Percentiles rank a stretch among this genome's conserved stretches.
Conservation (phyloP, 1,140 invertebrate genomes). For the Ceratina japonica region DNA sequence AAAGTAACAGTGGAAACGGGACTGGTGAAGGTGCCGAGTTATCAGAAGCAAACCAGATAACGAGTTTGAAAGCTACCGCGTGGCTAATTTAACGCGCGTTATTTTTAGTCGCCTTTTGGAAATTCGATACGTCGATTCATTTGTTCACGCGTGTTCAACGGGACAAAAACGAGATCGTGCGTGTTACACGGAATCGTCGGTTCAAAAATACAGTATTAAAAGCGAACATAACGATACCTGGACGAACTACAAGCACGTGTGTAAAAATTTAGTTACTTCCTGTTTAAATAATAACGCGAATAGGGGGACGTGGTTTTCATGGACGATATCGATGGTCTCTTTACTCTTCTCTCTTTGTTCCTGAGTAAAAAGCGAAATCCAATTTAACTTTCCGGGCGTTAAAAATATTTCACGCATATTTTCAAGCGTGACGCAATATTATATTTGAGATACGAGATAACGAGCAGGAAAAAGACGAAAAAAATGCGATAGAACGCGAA, state of each 20-base stretch:
- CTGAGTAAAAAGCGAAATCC: conserved; percentile 23
- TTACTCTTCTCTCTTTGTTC: not conserved
- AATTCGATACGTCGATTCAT: conserved; percentile 23
- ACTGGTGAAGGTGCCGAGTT: conserved; percentile 37
- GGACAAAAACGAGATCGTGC: not conserved
- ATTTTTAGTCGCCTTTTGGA: conserved; percentile 14
- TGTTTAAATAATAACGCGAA: conserved; percentile 9
- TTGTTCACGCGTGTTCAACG: not conserved
- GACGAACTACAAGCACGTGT: not conserved
- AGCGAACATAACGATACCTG: too few relatives aligned
- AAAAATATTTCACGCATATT: conserved; percentile 16
- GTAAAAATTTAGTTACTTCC: not conserved
- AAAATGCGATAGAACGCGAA: not conserved
- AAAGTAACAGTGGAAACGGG: not conserved
- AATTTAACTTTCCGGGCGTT: conserved; percentile 6
- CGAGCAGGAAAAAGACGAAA: not conserved
- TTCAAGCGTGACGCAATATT: conserved; percentile 18
- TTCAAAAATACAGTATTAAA: too few relatives aligned
- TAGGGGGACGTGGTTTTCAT: not conserved
- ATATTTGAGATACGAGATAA: conserved; percentile 7
- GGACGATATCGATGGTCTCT: not conserved
- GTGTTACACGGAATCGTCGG: not conserved
- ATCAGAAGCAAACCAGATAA: conserved; percentile 32
- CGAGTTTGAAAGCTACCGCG: conserved; percentile 25
- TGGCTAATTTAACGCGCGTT: conserved; percentile 19